Percentiles rank a stretch among this genome's conserved stretches.
Conservation (phyloP, 1,140 invertebrate species). For the Zeugodacus cucurbitae region DNA sequence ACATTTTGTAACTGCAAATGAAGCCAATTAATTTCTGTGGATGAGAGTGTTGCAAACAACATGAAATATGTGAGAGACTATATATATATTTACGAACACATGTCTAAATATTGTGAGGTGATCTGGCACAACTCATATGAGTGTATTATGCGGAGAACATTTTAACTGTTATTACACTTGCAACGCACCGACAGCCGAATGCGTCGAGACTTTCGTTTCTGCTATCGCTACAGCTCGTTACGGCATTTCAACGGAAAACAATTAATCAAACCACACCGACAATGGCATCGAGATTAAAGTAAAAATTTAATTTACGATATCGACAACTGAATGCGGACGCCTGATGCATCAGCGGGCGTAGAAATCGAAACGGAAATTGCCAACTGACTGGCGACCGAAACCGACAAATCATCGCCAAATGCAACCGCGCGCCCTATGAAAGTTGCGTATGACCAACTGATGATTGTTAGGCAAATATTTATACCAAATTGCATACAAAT, state of each 20-base stretch:
- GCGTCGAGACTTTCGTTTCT: background rate
- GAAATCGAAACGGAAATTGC: constrained; percentile 8
- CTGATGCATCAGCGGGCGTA: too few relatives aligned
- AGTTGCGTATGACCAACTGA: background rate
- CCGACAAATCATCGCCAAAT: constrained; percentile 20
- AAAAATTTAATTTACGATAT: constrained; percentile 28
- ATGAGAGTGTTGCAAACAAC: background rate
- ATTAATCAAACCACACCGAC: constrained; percentile 26
- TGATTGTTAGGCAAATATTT: constrained; percentile 19
- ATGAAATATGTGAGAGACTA: background rate
- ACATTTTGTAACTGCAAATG: background rate
- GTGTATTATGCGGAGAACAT: background rate
- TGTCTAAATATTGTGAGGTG: background rate
- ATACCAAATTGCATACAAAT: background rate
- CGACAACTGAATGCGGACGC: background rate
- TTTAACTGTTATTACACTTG: background rate
- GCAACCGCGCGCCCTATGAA: background rate
- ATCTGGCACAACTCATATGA: background rate
- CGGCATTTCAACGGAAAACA: constrained; percentile 12
- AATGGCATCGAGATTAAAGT: constrained; percentile 8
- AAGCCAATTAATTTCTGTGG: background rate
- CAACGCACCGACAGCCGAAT: background rate
- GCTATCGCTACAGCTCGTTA: background rate
- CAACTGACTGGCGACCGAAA: background rate
- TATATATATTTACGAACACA: background rate